Conservation (phyloP, 2,113 vertebrate species). For the Cololabis saira region DNA sequence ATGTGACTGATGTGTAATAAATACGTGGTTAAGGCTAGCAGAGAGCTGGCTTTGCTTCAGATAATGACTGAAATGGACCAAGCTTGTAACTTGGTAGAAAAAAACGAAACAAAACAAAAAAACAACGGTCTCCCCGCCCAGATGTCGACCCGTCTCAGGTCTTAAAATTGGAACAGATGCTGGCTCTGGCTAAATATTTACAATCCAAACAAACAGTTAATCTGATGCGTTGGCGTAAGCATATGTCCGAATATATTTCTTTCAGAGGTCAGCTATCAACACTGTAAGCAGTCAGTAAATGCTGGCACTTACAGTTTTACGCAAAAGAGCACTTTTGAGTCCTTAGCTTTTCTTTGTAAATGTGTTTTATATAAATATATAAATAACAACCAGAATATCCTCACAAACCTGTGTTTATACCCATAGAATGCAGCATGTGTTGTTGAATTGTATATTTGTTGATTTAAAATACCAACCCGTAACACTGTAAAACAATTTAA, state of each 20-base stretch:
- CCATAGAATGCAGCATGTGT: not conserved
- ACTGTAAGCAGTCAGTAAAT: not conserved
- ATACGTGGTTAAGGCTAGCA: not conserved
- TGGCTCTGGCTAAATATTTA: not conserved
- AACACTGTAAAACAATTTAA: conserved; percentile 4
- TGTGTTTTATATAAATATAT: not conserved
- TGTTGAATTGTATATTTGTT: conserved; percentile 3
- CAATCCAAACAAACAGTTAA: not conserved
- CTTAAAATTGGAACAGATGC: conserved; percentile 14
- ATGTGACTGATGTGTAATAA: not conserved
- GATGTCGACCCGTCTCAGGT: not conserved
- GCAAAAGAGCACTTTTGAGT: conserved; percentile 19
- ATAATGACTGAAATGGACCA: not conserved
- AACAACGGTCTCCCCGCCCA: too few species aligned
- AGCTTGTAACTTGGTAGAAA: not conserved
- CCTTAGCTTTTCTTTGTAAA: conserved; percentile 12
- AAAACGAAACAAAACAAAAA: too few species aligned
- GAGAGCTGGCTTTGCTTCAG: not conserved
- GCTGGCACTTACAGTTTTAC: not conserved
- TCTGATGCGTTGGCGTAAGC: not conserved
- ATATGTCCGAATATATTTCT: too few species aligned
- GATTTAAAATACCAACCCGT: not conserved
- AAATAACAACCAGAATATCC: not conserved
- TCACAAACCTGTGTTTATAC: conserved; percentile 24
- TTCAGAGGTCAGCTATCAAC: too few species aligned